phyloP scores from a whole-genome alignment of 2,797 vertebrate genomes.

The Macropodus opercularis region DNA sequence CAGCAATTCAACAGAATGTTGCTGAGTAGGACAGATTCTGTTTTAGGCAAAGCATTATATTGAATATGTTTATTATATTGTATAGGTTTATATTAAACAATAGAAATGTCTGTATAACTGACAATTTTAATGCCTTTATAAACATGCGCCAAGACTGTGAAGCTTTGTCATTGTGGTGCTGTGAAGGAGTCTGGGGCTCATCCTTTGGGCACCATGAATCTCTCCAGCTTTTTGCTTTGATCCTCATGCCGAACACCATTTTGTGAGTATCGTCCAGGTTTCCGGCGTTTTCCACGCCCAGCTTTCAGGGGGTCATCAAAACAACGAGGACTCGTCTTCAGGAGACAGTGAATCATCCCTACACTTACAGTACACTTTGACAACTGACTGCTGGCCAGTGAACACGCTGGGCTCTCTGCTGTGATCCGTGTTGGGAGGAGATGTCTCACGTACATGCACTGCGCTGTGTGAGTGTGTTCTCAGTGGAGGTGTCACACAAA shows the following conservation, averaged over 20 bases:
- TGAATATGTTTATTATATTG: too few species aligned
- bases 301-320: too few species aligned
- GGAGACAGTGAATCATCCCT: too few species aligned
- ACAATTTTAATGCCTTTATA: background rate
- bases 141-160: too few species aligned
- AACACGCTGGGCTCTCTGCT: constrained; percentile 31
- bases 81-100: background rate
- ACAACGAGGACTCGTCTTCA: too few species aligned
- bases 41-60: constrained; percentile 16
- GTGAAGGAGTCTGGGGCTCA: background rate
- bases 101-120: background rate
- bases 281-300: too few species aligned
- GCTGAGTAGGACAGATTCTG: background rate
- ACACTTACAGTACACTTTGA: too few species aligned
- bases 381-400: too few species aligned
- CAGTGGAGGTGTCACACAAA: constrained; percentile 68
- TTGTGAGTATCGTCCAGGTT: too few species aligned
- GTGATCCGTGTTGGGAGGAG: constrained; percentile 60
- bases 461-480: constrained; percentile 56
- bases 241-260: too few species aligned
- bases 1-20: constrained; percentile 23
- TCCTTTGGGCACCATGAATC: background rate
- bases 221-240: too few species aligned
- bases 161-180: too few species aligned
- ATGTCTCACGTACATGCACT: constrained; percentile 65